A percentile compares a stretch with the other conserved stretches of the same genome.
Evolutionary conservation across 2,797 vertebrate genomes (phyloP).

Genomic region (Limosa lapponica): DNA sequence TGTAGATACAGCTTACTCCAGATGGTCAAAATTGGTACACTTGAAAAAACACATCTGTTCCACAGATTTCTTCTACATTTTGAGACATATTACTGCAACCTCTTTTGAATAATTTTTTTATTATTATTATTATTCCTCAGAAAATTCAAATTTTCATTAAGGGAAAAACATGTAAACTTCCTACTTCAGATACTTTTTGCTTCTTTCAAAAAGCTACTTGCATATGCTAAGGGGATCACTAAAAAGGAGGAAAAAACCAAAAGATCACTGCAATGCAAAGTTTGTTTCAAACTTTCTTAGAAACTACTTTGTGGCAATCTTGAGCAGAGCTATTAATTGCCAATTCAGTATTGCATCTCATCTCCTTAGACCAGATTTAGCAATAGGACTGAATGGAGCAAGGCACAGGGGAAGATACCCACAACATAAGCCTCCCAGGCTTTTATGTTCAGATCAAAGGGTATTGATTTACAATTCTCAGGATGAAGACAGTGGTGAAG

Average conservation of each 20-base stretch:
- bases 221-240: neutral
- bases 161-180: neutral
- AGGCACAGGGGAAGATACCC: neutral
- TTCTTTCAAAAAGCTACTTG: neutral
- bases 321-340: neutral
- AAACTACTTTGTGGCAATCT: neutral
- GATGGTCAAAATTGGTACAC: neutral
- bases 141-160: neutral
- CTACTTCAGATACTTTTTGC: neutral
- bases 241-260: neutral
- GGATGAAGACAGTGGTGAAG: neutral
- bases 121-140: neutral
- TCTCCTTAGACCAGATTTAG: neutral
- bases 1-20: neutral
- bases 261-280: neutral
- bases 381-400: neutral
- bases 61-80: neutral
- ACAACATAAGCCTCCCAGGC: neutral
- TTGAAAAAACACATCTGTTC: neutral
- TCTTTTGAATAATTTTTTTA: neutral
- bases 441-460: slow-evolving; percentile 51
- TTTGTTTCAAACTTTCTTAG: neutral
- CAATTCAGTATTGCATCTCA: neutral
- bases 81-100: neutral
- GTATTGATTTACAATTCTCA: slow-evolving; percentile 31